Conservation (phyloP, 2,888 invertebrate genomes). For the Empis stercorea region DNA sequence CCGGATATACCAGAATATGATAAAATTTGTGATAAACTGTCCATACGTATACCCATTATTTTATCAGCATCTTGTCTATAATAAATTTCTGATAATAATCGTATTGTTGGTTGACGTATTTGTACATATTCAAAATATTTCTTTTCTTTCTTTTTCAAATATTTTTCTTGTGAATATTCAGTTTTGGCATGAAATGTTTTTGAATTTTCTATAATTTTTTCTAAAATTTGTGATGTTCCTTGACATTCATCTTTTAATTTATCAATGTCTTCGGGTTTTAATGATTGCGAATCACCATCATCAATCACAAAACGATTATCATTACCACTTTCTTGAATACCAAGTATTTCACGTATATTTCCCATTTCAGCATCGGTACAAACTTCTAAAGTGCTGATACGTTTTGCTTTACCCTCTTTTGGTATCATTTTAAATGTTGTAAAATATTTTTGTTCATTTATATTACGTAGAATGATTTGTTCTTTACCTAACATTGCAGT, state of each 20-base stretch:
- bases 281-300: conserved; percentile 57
- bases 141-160: conserved; percentile 86
- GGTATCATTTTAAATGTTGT: conserved; percentile 65
- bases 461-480: conserved; percentile 49
- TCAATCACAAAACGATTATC: conserved; percentile 80
- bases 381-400: conserved; percentile 40
- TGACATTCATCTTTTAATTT: conserved; percentile 61
- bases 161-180: conserved; percentile 86
- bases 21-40: conserved; percentile 80
- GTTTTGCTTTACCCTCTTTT: conserved; percentile 39
- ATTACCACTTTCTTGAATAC: conserved; percentile 51
- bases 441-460: conserved; percentile 56
- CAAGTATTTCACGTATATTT: conserved; percentile 48
- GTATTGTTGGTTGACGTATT: conserved; percentile 65
- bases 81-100: conserved; percentile 73
- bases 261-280: conserved; percentile 72
- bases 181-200: conserved; percentile 83
- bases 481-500: conserved; percentile 56
- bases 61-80: conserved; percentile 65
- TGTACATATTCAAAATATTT: conserved; percentile 81
- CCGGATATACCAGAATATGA: conserved; percentile 68
- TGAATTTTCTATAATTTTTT: conserved; percentile 78
- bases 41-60: conserved; percentile 65
- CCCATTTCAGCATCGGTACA: conserved; percentile 39
- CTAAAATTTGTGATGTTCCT: conserved; percentile 72